These are phyloP conservation scores for Avahi laniger DNA, from an alignment of 2,797 vertebrate genomes.

Conservation along the genomic window DNA sequence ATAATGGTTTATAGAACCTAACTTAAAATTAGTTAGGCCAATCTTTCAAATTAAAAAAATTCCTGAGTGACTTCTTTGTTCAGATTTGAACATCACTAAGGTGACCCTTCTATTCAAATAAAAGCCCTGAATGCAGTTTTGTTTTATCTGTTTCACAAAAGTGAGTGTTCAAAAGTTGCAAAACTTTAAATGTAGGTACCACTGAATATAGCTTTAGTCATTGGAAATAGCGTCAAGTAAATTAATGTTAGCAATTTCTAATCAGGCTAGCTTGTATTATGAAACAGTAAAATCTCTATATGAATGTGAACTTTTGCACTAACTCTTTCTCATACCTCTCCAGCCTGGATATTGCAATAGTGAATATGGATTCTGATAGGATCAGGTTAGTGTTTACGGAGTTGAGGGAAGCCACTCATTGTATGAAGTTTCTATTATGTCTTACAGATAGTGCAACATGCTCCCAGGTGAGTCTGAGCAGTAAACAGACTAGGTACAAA, in stretches of 20 bases:
- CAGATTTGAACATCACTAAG: not conserved
- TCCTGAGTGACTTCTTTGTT: not conserved
- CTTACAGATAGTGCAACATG: fast-evolving
- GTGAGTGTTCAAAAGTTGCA: not conserved
- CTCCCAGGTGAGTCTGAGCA: not conserved
- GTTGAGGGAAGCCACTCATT: not conserved
- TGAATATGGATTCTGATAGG: not conserved
- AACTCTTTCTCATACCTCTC: not conserved
- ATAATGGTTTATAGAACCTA: not conserved
- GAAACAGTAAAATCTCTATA: not conserved
- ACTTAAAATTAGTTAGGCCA: not conserved
- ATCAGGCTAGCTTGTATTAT: not conserved
- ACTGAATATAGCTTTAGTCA: not conserved
- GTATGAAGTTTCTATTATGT: not conserved
- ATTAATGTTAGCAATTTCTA: not conserved
- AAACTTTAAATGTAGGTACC: not conserved
- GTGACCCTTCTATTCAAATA: not conserved
- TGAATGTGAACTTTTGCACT: not conserved
- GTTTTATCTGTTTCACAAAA: not conserved
- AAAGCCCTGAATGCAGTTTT: not conserved
- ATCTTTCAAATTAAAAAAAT: slow-evolving; percentile 21
- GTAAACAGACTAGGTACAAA: not conserved
- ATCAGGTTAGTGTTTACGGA: not conserved
- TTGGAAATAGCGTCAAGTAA: not conserved
- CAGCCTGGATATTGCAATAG: not conserved